Base-by-base conservation (phyloP, 1,140 invertebrate genomes). In the Zelostemma sp. region DNA sequence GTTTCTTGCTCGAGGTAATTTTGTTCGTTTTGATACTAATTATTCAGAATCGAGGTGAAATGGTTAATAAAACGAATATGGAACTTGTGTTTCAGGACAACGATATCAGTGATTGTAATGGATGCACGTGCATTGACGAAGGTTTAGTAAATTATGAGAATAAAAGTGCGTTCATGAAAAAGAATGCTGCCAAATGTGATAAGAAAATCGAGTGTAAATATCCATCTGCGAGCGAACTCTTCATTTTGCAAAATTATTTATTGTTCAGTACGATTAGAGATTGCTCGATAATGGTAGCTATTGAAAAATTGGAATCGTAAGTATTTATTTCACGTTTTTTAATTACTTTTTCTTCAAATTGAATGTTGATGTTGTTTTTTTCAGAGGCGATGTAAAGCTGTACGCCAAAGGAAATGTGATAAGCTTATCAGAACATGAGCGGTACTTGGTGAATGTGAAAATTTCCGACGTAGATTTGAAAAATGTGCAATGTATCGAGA, bases 401-500 rank as follows among this genome's bases (percentile, higher is more conserved):
- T 35, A 35, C 6, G 43, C 67, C 6, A 46, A 25, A 3, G 16
- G 62, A 12, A 67, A 77, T 58, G 58, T 80, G 9, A 74, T 87
- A 25, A 51, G 77, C 68, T 71, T 86, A 48, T 68, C 83, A 11
- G 68, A 82, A 25, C 75, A 79, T 12, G 62, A 69, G 1, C 72
- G 63, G n/a, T 88, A 85, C 70, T 46, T 81, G 6, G 83, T 83
- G 1, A 84, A 76, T 56, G 76, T 88, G 25, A 85, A 83, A 16
- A 77, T 89, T 25, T 81, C 85, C 0, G 88, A 89, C 71, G 58
- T 88, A 19, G 88, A 89, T 66, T 85, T 87, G 1, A 89, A 89
- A 67, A 86, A 80, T 61, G 25, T 89, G 6, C 75, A 82, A 6
- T 85, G 85, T 38, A 87, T 89, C 54, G 78, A 86, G 33, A 88